Evolutionary conservation across 2,113 vertebrate species (phyloP).

Genomic region (Odocoileus hemionus): DNA sequence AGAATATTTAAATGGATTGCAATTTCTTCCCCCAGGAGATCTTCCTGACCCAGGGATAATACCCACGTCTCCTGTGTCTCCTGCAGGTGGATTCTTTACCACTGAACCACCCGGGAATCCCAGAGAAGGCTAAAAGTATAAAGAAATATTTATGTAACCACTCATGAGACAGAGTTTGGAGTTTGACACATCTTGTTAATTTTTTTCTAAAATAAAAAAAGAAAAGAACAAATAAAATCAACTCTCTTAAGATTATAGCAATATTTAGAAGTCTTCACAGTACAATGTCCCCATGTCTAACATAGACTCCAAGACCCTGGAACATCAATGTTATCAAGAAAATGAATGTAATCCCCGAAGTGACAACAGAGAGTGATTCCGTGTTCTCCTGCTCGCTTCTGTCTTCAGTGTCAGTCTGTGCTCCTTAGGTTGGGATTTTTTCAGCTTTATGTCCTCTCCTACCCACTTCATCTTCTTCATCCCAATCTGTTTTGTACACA

Average conservation of each 20-base stretch:
- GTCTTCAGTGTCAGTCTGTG: not conserved
- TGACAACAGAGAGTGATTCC: not conserved
- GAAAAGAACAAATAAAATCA: not conserved
- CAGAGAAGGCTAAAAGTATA: not conserved
- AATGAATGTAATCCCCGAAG: not conserved
- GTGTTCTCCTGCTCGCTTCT: not conserved
- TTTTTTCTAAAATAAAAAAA: not conserved
- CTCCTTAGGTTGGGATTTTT: not conserved
- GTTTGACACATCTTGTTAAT: not conserved
- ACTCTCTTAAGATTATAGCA: not conserved
- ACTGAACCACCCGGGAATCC: not conserved
- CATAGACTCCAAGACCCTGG: not conserved
- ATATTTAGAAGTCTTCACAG: not conserved
- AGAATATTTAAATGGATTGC: not conserved
- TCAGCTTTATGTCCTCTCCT: not conserved
- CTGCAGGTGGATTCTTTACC: not conserved
- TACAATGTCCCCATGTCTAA: not conserved
- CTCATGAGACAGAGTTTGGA: not conserved
- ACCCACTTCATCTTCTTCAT: fast-evolving
- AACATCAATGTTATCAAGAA: not conserved
- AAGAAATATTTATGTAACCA: not conserved
- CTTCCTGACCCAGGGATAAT: not conserved
- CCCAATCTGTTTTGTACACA: not conserved
- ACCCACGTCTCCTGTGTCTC: fast-evolving
- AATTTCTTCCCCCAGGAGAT: not conserved